Evolutionary conservation across 1,140 invertebrate species (phyloP).

Genomic region (Penaeus chinensis): DNA sequence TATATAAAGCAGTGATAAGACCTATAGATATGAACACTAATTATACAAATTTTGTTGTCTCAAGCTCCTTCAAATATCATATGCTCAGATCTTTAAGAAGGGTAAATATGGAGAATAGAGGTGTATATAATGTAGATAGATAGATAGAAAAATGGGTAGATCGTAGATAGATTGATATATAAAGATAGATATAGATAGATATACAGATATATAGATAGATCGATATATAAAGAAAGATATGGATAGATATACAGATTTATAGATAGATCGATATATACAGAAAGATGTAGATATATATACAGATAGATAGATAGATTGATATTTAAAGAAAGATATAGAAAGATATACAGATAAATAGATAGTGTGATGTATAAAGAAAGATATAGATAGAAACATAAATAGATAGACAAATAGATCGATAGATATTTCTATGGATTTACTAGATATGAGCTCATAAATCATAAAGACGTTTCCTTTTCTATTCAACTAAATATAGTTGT

Average conservation of each 20-base stretch:
- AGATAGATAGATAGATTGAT: constrained; percentile 2
- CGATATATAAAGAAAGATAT: constrained; percentile 1
- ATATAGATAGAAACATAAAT: neutral
- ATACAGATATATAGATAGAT: neutral
- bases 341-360: constrained; percentile 9
- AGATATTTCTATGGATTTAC: too few species aligned
- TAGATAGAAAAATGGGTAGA: neutral
- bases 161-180: neutral
- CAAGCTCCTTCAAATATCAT: too few species aligned
- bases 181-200: neutral
- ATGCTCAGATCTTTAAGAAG: too few species aligned
- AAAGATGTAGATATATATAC: neutral
- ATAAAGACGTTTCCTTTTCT: neutral
- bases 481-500: neutral
- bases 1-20: too few species aligned
- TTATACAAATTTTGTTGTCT: too few species aligned
- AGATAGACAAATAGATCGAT: neutral
- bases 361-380: neutral
- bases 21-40: too few species aligned
- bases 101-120: too few species aligned
- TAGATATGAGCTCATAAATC: neutral
- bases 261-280: neutral
- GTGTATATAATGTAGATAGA: too few species aligned
- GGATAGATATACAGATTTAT: neutral
- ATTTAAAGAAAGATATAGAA: neutral